A percentile compares a stretch with the other conserved stretches of the same genome.
phyloP scores from a whole-genome alignment of 2,113 vertebrate genomes.

The Menura novaehollandiae region DNA sequence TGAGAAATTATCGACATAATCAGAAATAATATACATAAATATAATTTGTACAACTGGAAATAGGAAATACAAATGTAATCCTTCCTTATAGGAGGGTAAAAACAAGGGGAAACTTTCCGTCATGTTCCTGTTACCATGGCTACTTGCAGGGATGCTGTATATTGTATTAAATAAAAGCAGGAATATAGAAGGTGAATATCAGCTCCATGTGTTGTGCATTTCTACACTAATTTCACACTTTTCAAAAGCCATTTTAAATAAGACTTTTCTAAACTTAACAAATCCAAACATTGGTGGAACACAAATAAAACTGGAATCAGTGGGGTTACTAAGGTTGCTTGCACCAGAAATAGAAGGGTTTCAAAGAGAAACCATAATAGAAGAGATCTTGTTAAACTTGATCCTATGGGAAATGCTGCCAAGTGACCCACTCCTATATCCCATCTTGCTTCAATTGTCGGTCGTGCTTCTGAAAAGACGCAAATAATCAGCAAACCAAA shows the following conservation, averaged over 20 bases:
- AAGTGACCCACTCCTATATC: neutral
- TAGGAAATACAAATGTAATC: neutral
- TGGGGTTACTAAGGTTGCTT: neutral
- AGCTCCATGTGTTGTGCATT: rapidly evolving
- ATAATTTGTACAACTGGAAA: neutral
- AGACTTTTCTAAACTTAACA: neutral
- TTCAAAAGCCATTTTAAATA: neutral
- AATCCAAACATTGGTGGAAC: neutral
- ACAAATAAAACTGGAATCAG: neutral
- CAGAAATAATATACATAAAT: neutral
- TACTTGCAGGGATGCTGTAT: neutral
- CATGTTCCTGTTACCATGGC: neutral
- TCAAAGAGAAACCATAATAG: neutral
- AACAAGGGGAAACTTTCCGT: neutral
- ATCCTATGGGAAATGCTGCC: neutral
- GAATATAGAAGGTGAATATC: neutral
- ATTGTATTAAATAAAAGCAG: neutral
- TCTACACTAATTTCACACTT: neutral
- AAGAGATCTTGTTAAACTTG: neutral
- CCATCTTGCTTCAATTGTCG: neutral
- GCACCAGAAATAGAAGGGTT: neutral
- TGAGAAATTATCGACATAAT: neutral
- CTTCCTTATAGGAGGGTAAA: neutral
- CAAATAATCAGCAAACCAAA: neutral
- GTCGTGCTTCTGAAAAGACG: neutral